Percentiles rank a stretch among this genome's conserved stretches.
phyloP scores from a whole-genome alignment of 2,797 vertebrate species.

The Platyrinchus mystaceus region DNA sequence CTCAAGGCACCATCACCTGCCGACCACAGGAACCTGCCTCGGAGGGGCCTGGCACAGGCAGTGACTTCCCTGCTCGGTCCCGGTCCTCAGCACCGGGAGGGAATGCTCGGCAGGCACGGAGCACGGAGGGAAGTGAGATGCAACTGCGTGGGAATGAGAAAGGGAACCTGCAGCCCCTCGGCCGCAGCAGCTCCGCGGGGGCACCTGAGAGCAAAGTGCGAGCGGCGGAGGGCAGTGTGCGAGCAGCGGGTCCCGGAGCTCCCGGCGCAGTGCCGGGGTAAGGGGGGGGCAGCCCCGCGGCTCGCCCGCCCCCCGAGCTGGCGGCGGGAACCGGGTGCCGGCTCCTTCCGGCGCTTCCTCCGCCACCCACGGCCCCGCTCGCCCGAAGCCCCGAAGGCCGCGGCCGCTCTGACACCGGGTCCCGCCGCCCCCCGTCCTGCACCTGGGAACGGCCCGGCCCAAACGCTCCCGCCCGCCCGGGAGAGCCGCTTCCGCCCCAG shows the following conservation, averaged over 20 bases:
- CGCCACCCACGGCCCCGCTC: neutral
- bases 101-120: neutral
- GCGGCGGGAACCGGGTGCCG: neutral
- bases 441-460: neutral
- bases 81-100: fast-evolving
- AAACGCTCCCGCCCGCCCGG: neutral
- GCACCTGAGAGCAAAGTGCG: fast-evolving
- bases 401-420: neutral
- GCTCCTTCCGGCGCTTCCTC: neutral
- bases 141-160: fast-evolving
- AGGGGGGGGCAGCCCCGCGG: neutral
- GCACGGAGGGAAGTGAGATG: too few relatives aligned
- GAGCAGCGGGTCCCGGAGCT: neutral
- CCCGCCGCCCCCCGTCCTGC: neutral
- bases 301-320: neutral
- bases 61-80: fast-evolving
- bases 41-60: neutral
- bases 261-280: neutral
- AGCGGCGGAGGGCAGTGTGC: fast-evolving
- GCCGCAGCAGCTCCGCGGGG: fast-evolving
- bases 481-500: neutral
- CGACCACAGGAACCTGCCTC: neutral
- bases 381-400: neutral
- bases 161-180: neutral
- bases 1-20: neutral